Base-by-base conservation (phyloP, 2,113 vertebrate genomes). In the Anarrhichthys ocellatus region DNA sequence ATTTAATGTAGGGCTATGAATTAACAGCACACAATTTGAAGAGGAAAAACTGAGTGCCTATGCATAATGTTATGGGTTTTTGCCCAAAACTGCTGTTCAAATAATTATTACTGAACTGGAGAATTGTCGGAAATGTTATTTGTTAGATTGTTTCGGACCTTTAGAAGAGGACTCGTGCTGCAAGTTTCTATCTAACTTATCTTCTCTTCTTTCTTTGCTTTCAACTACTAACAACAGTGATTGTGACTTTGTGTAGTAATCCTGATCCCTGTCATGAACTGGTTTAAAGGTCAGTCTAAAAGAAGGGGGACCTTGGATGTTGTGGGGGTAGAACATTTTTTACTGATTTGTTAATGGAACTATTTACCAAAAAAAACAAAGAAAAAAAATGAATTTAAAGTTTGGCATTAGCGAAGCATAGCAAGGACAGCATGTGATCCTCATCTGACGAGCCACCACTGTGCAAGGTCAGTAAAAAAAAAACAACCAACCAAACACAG, bases 1-100 rank as follows among this genome's bases (percentile, higher is more conserved):
- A 76, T 88, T 82, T 88, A 71, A 80, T 48, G 42, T 9, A 20
- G 27, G 13, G n/a, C 36, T 52, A 64, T 76, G 69, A 87, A 86
- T 77, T 73, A 46, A 78, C 59, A 71, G 32, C 40, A 65, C 17
- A 38, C 32, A 62, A 42, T 59, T 73, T 73, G 11, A 62, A 82
- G 56, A 85, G 50, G 54, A 65, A 34, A 48, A 7, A 32, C 29
- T 40, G 10, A 58, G 59, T 62, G 42, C 15, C 40, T 29, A 2
- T 52, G 24, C 61, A 73, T 44, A 70, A 14, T 73, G 44, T 50
- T 74, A 34, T 36, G 27, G 11, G 20, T 14, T 44, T 34, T 46
- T 69, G 58, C 24, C 36, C 3, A 78, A 32, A 62, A 15, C 42
- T 46, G 61, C 40, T 27, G 22, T n/a, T 11, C 48, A 72, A 18